phyloP scores from a whole-genome alignment of 2,888 invertebrate genomes.

The Eupithecia centaureata region DNA sequence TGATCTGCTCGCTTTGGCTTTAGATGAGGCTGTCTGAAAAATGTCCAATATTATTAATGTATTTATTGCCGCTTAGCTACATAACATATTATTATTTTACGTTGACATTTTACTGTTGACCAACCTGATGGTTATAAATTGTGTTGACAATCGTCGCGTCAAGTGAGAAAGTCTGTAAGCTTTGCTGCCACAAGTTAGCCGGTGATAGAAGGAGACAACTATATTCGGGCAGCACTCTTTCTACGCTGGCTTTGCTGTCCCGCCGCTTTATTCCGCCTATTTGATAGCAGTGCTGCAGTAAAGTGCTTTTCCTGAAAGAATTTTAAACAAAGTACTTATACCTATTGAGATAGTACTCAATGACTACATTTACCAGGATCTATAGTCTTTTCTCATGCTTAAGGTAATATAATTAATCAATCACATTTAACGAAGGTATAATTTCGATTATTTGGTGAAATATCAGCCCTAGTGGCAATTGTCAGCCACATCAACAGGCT shows the following conservation, averaged over 20 bases:
- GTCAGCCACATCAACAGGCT: not conserved
- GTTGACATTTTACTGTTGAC: no score
- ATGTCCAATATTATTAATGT: not conserved
- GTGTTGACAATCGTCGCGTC: slow-evolving; percentile 92
- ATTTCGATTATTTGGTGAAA: no score
- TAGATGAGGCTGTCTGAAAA: no score
- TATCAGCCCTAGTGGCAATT: not conserved
- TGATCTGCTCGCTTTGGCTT: no score
- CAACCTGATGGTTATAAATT: slow-evolving; percentile 92
- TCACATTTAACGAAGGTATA: no score
- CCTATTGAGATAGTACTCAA: not conserved
- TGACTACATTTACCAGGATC: not conserved
- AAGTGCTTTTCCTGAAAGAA: slow-evolving; percentile 86
- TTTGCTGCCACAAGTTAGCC: slow-evolving; percentile 96
- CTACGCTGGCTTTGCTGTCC: slow-evolving; percentile 81
- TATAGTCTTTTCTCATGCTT: no score
- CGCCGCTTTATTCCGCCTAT: slow-evolving; percentile 90
- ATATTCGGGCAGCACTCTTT: slow-evolving; percentile 93
- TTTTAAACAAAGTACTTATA: slow-evolving; percentile 13
- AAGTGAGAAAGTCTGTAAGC: slow-evolving; percentile 89
- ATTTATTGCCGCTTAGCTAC: not conserved
- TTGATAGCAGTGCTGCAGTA: slow-evolving; percentile 93
- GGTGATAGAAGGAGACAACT: slow-evolving; percentile 96
- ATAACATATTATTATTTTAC: no score
- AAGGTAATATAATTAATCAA: no score